A percentile compares a stretch with the other conserved stretches of the same genome.
Conservation (phyloP, 2,113 vertebrate genomes). For the Toxotes chatareus region DNA sequence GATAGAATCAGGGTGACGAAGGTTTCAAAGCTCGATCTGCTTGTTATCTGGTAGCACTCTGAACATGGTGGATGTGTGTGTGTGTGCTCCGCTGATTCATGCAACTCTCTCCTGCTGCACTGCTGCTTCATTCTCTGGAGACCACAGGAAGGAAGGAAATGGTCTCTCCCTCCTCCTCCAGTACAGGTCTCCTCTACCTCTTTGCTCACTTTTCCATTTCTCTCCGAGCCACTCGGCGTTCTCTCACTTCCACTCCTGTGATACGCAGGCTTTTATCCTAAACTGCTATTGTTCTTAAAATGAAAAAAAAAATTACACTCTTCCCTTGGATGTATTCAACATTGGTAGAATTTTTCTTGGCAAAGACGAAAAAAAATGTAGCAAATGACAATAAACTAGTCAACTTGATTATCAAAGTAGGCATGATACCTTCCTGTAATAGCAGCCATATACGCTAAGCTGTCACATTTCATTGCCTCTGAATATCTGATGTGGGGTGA, state of each 20-base stretch:
- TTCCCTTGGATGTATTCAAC: neutral
- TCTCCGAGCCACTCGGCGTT: neutral
- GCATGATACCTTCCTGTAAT: neutral
- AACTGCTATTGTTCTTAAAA: neutral
- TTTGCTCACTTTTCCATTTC: conserved; percentile 1
- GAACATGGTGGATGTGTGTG: neutral
- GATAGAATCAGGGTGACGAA: conserved; percentile 1
- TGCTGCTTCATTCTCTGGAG: conserved; percentile 51
- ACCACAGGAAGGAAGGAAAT: conserved; percentile 16
- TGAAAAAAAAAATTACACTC: too few species aligned
- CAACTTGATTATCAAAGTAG: neutral
- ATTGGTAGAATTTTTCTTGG: neutral
- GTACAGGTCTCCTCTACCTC: conserved; percentile 29
- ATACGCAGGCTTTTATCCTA: neutral
- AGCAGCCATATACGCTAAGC: neutral
- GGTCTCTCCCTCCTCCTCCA: conserved; percentile 29
- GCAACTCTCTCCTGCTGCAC: conserved; percentile 34
- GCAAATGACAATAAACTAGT: conserved; percentile 3
- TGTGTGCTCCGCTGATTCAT: neutral
- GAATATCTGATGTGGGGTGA: neutral
- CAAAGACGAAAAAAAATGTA: neutral
- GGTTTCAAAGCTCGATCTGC: conserved; percentile 32
- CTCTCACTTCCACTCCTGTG: conserved; percentile 17
- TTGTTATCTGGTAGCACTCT: conserved; percentile 41
- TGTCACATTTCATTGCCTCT: conserved; percentile 20